Percentiles rank a stretch among this genome's conserved stretches.
phyloP scores from a whole-genome alignment of 2,797 vertebrate species.

The Labroides dimidiatus region DNA sequence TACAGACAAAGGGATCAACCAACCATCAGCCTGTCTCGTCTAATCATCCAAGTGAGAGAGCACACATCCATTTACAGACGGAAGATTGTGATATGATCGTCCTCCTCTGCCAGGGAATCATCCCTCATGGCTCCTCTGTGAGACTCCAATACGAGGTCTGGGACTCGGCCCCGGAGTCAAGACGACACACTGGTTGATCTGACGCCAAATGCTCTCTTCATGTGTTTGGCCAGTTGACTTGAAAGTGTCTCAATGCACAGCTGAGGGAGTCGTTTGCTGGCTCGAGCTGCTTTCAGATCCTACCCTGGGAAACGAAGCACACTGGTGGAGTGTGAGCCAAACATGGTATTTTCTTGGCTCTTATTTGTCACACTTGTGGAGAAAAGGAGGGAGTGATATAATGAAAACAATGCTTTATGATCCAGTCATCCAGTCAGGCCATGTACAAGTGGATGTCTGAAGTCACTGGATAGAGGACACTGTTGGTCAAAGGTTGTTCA shows the following conservation, averaged over 20 bases:
- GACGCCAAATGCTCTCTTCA: constrained; percentile 32
- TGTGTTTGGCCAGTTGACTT: constrained; percentile 11
- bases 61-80: constrained; percentile 37
- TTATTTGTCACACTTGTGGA: neutral
- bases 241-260: constrained; percentile 4
- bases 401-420: neutral
- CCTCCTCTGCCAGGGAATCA: constrained; percentile 31
- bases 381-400: neutral
- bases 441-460: too few relatives aligned
- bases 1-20: constrained; percentile 41
- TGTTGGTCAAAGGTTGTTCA: neutral
- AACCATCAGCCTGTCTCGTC: constrained; percentile 42
- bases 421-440: neutral
- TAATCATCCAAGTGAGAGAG: constrained; percentile 57
- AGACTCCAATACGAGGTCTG: constrained; percentile 18
- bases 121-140: neutral
- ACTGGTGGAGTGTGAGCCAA: neutral
- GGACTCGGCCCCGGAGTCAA: constrained; percentile 6
- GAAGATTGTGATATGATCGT: constrained; percentile 20
- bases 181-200: constrained; percentile 24
- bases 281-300: constrained; percentile 11
- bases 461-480: too few relatives aligned
- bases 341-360: neutral
- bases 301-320: neutral
- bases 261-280: constrained; percentile 9